Base-by-base conservation (phyloP, 2,888 invertebrate genomes). In the Nymphalis c-album region DNA sequence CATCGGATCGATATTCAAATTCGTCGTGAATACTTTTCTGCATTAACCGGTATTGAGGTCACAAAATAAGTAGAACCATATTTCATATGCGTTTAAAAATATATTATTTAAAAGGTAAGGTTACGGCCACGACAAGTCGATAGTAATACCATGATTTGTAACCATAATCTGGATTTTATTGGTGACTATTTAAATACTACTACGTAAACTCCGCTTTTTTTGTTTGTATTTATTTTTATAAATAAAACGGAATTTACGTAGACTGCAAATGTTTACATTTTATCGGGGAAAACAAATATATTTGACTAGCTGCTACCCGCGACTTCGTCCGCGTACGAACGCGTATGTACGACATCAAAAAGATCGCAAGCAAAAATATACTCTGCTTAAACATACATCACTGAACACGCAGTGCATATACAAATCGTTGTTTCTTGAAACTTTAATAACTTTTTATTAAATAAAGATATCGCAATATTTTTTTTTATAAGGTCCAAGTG, bases 141-240 rank as follows among this genome's bases (percentile, higher is more conserved):
- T 17, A 40, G 45, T 71, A 69, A 69, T 67, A 59, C 64, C 53
- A 47, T 69, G 67, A 71, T 69, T 69, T 71, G 69, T 71, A 48
- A 50, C 60, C n/a, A 53, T 64, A 67, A 66, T 60, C 69, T 61
- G n/a, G 31, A 50, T 60, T 60, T 61, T 68, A 64, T 64, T 61
- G 64, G 51, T 59, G 58, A 67, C 58, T 50, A 67, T 67, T 67
- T 16, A 40, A 40, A 35, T 40, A 35, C 57, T 31, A 31, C 26
- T 31, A 31, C 6, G n/a, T 40, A 13, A 40, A 57, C 13, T 4
- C 13, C 35, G 35, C 5, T 17, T 35, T 18, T 18, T 57, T 57
- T 55, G 26, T 26, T 53, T 17, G 6, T 26, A 53, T 1, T 53
- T 26, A 6, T 31, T 0, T n/a, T 57, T 35, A 18, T 16, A 57